Percentiles rank a stretch among this genome's conserved stretches.
Evolutionary conservation across 2,113 vertebrate species (phyloP).

Genomic region (Echinops telfairi): DNA sequence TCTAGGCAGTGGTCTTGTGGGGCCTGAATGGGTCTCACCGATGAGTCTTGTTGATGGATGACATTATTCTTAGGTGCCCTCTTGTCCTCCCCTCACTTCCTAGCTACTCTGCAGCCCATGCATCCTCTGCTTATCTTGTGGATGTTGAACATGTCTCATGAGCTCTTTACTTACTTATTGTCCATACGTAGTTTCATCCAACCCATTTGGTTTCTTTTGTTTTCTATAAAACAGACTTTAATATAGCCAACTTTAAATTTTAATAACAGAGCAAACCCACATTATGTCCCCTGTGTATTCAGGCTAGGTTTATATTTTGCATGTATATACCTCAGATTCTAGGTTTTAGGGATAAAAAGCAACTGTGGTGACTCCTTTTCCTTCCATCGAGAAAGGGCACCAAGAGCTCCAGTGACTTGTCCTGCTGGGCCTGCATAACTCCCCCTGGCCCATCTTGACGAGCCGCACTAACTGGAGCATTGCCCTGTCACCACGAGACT

Average conservation of each 20-base stretch:
- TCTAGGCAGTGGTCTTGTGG: background rate
- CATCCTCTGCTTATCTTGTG: background rate
- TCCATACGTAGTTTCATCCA: background rate
- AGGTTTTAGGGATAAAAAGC: constrained; percentile 45
- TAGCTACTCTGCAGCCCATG: background rate
- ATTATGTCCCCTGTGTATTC: background rate
- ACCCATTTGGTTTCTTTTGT: constrained; percentile 35
- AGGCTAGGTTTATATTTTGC: constrained; percentile 48
- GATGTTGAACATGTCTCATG: background rate
- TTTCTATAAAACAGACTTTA: constrained; percentile 43
- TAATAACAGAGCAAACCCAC: constrained; percentile 28
- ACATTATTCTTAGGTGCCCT: background rate
- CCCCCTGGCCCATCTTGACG: background rate
- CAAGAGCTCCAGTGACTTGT: background rate
- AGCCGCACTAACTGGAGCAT: background rate
- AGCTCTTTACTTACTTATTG: background rate
- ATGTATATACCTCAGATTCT: constrained; percentile 47
- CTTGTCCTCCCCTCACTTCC: background rate
- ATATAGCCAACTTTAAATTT: constrained; percentile 1
- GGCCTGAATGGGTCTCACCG: background rate
- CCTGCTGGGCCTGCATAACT: background rate
- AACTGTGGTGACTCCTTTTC: background rate
- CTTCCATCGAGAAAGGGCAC: background rate
- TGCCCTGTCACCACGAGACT: background rate
- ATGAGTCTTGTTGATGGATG: background rate